Percentiles rank a stretch among this genome's conserved stretches.
Evolutionary conservation across 2,113 vertebrate genomes (phyloP).

Genomic region (Narcine bancroftii): DNA sequence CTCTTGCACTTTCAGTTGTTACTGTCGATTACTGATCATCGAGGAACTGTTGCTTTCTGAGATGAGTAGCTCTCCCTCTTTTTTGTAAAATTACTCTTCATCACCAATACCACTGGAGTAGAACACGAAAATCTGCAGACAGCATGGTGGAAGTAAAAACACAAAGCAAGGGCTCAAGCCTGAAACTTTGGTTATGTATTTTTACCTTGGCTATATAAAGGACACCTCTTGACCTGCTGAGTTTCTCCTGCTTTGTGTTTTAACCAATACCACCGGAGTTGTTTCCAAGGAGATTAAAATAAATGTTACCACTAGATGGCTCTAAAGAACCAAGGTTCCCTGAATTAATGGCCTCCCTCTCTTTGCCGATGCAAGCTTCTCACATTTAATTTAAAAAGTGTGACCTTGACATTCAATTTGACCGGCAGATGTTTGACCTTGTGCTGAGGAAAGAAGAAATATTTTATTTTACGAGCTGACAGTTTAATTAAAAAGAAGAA

Average conservation of each 20-base stretch:
- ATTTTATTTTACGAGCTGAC: slow-evolving; percentile 33
- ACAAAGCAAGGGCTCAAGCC: no score
- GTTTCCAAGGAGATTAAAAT: background rate
- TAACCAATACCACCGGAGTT: background rate
- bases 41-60: background rate
- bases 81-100: no score
- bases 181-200: no score
- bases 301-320: slow-evolving; percentile 7
- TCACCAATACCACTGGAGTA: no score
- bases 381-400: background rate
- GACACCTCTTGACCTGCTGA: no score
- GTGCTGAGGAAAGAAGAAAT: background rate
- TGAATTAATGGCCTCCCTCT: background rate
- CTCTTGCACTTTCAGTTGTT: background rate
- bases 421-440: slow-evolving; percentile 5
- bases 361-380: background rate
- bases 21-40: background rate
- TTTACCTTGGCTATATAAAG: no score
- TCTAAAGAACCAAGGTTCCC: background rate
- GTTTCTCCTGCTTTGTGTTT: no score
- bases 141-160: no score
- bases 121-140: no score
- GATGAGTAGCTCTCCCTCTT: background rate
- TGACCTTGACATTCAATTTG: slow-evolving; percentile 30
- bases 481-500: slow-evolving; percentile 36